These are phyloP conservation scores for Melanaphis sacchari DNA, from an alignment of 1,140 invertebrate species.

Conservation along the genomic window DNA sequence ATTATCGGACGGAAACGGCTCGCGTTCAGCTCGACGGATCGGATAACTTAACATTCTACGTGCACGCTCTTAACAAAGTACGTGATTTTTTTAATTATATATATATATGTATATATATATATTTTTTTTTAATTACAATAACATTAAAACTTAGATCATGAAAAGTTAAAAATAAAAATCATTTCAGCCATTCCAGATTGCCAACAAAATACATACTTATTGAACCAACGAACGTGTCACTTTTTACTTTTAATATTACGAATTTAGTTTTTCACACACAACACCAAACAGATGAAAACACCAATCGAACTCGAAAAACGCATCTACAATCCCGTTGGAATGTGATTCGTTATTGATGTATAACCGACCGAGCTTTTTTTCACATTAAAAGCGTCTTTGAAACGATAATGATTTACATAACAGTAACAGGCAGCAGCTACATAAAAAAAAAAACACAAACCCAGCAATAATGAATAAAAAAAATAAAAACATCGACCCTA, in stretches of 20 bases:
- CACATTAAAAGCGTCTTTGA: slow-evolving; percentile 34
- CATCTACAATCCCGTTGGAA: slow-evolving; percentile 2
- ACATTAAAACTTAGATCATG: slow-evolving; percentile 29
- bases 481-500: slow-evolving; percentile 41
- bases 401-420: background rate
- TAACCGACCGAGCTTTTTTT: background rate
- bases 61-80: slow-evolving; percentile 45
- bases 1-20: slow-evolving; percentile 32
- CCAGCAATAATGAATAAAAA: background rate
- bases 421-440: background rate
- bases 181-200: slow-evolving; percentile 55
- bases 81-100: slow-evolving; percentile 7
- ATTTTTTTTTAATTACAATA: slow-evolving; percentile 22
- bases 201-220: slow-evolving; percentile 55
- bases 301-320: slow-evolving; percentile 1
- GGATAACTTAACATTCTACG: slow-evolving; percentile 16
- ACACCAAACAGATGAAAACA: slow-evolving; percentile 11
- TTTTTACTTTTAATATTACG: slow-evolving; percentile 41
- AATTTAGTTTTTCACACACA: slow-evolving; percentile 22
- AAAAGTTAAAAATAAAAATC: slow-evolving; percentile 26
- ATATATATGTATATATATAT: too few relatives aligned
- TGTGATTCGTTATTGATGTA: background rate
- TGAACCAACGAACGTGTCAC: slow-evolving; percentile 46
- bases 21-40: slow-evolving; percentile 31
- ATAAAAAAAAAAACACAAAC: background rate